Percentiles rank a stretch among this genome's conserved stretches.
These are phyloP conservation scores for Drosophila cognata DNA, from an alignment of 2,888 invertebrate genomes.

Conservation along the genomic window DNA sequence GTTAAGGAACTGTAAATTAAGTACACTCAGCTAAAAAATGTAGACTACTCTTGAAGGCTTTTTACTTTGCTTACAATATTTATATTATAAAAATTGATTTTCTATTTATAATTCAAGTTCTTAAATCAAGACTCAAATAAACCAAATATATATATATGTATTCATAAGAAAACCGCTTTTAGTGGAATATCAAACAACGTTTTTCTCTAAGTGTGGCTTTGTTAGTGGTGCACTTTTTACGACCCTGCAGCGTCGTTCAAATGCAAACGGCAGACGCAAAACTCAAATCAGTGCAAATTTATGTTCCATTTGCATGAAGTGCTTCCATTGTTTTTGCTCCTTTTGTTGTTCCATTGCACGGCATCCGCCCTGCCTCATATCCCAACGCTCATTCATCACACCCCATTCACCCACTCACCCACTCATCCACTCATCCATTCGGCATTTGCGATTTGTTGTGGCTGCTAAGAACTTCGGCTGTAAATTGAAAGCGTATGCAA, in stretches of 20 bases:
- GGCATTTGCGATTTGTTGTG: conserved; percentile 65
- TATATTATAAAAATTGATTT: background rate
- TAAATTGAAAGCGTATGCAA: conserved; percentile 52
- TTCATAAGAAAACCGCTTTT: background rate
- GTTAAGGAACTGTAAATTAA: conserved; percentile 36
- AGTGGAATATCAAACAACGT: no score
- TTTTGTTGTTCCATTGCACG: conserved; percentile 51
- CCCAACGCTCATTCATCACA: conserved; percentile 15
- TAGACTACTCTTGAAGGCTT: background rate
- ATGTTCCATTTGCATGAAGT: conserved; percentile 55
- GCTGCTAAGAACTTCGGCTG: conserved; percentile 62
- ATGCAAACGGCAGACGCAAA: conserved; percentile 18
- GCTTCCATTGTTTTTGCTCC: conserved; percentile 18
- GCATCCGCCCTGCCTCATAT: conserved; percentile 37
- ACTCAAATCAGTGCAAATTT: conserved; percentile 53
- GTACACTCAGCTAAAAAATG: background rate
- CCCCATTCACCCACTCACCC: conserved; percentile 17
- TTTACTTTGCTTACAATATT: background rate
- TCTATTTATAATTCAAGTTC: background rate
- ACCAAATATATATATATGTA: background rate
- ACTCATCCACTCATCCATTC: conserved; percentile 16
- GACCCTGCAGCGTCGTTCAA: conserved; percentile 13
- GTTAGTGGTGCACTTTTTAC: conserved; percentile 21
- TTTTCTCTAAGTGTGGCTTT: conserved; percentile 10
- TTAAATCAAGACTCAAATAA: background rate